Percentiles rank a stretch among this genome's conserved stretches.
Conservation (phyloP, 2,888 invertebrate genomes). For the Azorinus chamasolen region DNA sequence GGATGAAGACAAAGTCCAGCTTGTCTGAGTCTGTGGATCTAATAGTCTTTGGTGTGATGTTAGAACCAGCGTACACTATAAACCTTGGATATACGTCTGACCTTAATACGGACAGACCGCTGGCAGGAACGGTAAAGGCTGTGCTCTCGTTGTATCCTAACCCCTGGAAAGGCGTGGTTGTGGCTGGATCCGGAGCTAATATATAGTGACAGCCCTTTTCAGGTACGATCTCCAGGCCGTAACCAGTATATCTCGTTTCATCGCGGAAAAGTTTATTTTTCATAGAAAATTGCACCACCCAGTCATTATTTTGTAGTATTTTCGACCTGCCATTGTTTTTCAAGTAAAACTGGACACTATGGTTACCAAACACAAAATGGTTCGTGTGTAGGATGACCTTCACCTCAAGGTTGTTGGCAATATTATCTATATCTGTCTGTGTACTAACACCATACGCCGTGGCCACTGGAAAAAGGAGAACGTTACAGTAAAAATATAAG, state of each 20-base stretch:
- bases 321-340: constrained; percentile 17
- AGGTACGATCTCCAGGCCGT: constrained; percentile 24
- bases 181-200: constrained; percentile 8
- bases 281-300: constrained; percentile 41
- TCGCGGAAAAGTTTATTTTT: constrained; percentile 10
- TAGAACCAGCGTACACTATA: not conserved
- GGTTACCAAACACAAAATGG: constrained; percentile 33
- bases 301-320: constrained; percentile 38
- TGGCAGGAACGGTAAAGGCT: constrained; percentile 17
- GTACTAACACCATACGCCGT: not conserved
- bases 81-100: constrained; percentile 37
- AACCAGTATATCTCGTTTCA: not conserved
- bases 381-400: constrained; percentile 53
- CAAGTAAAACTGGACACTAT: constrained; percentile 25
- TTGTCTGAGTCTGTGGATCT: constrained; percentile 20
- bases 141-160: not conserved
- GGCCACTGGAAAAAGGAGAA: constrained; percentile 1
- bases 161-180: not conserved
- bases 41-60: constrained; percentile 31
- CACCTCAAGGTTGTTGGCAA: constrained; percentile 50
- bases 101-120: constrained; percentile 46
- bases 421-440: constrained; percentile 42
- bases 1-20: constrained; percentile 27
- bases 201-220: constrained; percentile 21
- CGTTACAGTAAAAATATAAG: too few relatives aligned